phyloP scores from a whole-genome alignment of 2,113 vertebrate genomes.

The Aptenodytes forsteri region DNA sequence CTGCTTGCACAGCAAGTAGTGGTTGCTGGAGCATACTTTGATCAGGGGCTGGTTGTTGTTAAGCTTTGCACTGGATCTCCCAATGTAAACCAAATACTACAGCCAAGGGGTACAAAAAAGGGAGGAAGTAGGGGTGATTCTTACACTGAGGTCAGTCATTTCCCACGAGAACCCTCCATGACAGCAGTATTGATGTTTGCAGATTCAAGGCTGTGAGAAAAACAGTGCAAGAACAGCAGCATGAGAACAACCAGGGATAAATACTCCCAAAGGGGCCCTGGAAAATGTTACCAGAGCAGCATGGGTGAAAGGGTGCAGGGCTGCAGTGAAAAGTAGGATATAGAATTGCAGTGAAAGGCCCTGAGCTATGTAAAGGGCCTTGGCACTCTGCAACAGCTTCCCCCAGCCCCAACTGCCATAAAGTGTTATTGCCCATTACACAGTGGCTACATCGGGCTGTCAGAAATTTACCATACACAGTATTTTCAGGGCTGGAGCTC shows the following conservation, averaged over 20 bases:
- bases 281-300: neutral
- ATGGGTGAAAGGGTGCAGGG: too few species aligned
- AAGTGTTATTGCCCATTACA: neutral
- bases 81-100: neutral
- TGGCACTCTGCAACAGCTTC: neutral
- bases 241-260: neutral
- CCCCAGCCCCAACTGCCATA: neutral
- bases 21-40: neutral
- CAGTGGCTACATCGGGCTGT: neutral
- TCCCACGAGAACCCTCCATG: neutral
- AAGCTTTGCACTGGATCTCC: neutral
- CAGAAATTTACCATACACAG: neutral
- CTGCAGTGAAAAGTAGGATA: neutral
- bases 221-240: neutral
- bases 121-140: neutral
- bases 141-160: neutral
- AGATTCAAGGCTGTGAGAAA: neutral
- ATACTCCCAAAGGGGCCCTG: neutral
- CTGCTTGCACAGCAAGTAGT: neutral
- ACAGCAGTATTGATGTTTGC: neutral
- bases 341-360: neutral
- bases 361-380: neutral
- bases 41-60: neutral
- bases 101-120: neutral
- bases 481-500: neutral